phyloP scores from a whole-genome alignment of 2,797 vertebrate genomes.

The Coranthus polyacanthus region DNA sequence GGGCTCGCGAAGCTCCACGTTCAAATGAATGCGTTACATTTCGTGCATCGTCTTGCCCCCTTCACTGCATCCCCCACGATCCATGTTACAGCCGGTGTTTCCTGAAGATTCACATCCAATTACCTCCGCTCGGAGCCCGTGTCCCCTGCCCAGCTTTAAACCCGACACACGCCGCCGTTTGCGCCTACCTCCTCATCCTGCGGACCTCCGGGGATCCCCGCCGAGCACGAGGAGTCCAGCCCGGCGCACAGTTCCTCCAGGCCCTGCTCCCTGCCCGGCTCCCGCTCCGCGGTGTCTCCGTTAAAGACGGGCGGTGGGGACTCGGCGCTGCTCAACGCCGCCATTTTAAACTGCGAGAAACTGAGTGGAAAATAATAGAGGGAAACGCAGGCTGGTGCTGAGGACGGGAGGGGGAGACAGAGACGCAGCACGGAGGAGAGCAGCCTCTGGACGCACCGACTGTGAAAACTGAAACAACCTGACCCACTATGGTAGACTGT shows the following conservation, averaged over 20 bases:
- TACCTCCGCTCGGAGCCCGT: constrained; percentile 71
- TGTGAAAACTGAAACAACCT: too few species aligned
- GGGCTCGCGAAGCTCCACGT: not conserved
- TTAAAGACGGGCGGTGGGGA: constrained; percentile 89
- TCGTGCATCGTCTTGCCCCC: constrained; percentile 63
- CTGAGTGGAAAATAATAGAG: constrained; percentile 82
- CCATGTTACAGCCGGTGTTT: constrained; percentile 76
- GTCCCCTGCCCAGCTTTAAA: constrained; percentile 53
- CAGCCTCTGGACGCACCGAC: not conserved
- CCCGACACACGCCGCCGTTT: constrained; percentile 22
- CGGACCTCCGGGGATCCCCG: constrained; percentile 80
- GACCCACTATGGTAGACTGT: too few species aligned
- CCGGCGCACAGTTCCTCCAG: constrained; percentile 79
- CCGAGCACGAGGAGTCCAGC: constrained; percentile 76
- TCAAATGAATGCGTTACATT: constrained; percentile 1
- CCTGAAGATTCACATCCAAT: too few species aligned
- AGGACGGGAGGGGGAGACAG: constrained; percentile 85
- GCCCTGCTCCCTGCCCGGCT: constrained; percentile 80
- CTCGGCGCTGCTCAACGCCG: constrained; percentile 91
- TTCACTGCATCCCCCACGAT: constrained; percentile 71
- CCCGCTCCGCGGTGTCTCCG: constrained; percentile 86
- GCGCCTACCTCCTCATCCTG: constrained; percentile 88
- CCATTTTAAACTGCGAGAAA: constrained; percentile 90
- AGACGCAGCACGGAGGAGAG: constrained; percentile 35
- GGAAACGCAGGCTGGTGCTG: constrained; percentile 61